Base-by-base conservation (phyloP, 2,888 invertebrate species). In the Syritta pipiens region DNA sequence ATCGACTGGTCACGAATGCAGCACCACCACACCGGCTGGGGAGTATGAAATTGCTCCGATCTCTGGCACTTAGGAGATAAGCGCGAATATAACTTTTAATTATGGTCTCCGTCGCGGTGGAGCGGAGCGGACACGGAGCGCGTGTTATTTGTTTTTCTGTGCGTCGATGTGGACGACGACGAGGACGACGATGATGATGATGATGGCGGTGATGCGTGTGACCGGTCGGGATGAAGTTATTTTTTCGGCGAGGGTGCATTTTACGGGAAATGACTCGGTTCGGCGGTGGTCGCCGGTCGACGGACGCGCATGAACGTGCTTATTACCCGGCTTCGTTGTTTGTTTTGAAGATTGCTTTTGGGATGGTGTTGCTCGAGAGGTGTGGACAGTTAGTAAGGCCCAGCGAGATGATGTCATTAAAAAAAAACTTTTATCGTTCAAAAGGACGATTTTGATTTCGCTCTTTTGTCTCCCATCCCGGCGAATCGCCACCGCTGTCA, bases 81-180 rank as follows among this genome's bases (percentile, higher is more conserved):
- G 76, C 76, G 76, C 69, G 76, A 71, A 71, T 76, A 63, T 76
- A 71, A 71, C 76, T 76, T 76, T 76, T 76, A 76, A 76, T 76
- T 76, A 76, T 71, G 71, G n/a, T n/a, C n/a, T n/a, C n/a, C n/a
- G n/a, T n/a, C n/a, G 63, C 63, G 57, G 42, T 51, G 32, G 28
- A 57, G 49, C 63, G 57, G 51, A 57, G 24, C 55, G 42, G 49
- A 48, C 55, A 46, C 55, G 20, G 49, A 48, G 24, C 48, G 3
- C 20, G 14, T 75, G 60, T 62, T 75, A 68, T 75, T 75, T 75
- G 68, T 75, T 75, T 75, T 40, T 48, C 20, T 26, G n/a, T 57
- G 46, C n/a, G n/a, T n/a, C n/a, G n/a, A n/a, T n/a, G 17, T 26
- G 5, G 20, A 22, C 6, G 28, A 32, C 37, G 37, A 62, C 49